Base-by-base conservation (phyloP, 92 coral and sea anemone species). In the Palythoa caribaeorum region DNA sequence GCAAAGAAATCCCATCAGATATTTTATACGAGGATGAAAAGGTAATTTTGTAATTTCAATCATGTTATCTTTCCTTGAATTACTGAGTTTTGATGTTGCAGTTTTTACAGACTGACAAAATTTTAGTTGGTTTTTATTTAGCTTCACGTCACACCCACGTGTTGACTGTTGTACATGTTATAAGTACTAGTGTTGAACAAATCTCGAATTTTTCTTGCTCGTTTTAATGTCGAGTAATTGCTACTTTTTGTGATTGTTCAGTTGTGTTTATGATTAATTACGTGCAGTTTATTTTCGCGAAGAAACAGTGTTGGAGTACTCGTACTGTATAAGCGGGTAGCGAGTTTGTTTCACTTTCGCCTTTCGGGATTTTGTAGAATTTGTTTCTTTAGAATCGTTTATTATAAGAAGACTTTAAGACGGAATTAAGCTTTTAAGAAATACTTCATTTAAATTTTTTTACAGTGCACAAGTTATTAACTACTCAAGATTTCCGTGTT, bases 21-120 rank as follows among this genome's bases (percentile, higher is more conserved):
- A 91, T 96, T 86, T 87, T 96, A 59, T 89, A 93, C 90, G 99
- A 96, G 80, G 99, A 96, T 85, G 99, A 95, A 9, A 93, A 95
- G 94, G 99, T 96, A 78, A 1, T 39, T 38, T 53, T 47, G 62
- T 2, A 63, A 55, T 19, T 3, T 11, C 4, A 54, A 5, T 16
- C 66, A 28, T 6, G 19, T 60, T 47, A 1, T 36, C 3, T 63
- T 70, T 7, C 50, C 4, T 62, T 40, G 8, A 6, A 0, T 63
- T 8, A 28, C 15, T 21, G 3, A 52, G 50, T 11, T 52, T 77
- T 17, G 1, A 6, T 4, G 6, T 35, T 14, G 10, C n/a, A 20
- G 9, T 12, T 16, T 51, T 35, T 51, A 21, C 11, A 13, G 9
- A 19, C 39, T 10, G 16, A 2, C 2, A 1, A 71, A 71, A 17